Percentiles rank a stretch among this genome's conserved stretches.
phyloP scores from a whole-genome alignment of 2,888 invertebrate genomes.

The Tiliacea aurago region DNA sequence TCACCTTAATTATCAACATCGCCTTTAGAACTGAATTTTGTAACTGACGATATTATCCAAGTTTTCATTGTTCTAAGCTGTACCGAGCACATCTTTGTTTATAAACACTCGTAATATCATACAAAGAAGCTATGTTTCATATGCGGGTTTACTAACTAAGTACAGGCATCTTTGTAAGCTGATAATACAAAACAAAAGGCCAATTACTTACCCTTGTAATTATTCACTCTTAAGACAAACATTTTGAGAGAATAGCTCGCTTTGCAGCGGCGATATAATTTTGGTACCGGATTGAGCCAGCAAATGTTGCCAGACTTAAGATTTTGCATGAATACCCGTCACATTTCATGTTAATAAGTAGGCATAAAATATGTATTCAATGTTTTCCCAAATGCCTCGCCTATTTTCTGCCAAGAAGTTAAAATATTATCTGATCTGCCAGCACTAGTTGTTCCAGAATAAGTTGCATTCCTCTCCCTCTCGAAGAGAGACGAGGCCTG shows the following conservation, averaged over 20 bases:
- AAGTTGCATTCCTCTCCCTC: slow-evolving; percentile 3
- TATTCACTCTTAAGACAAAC: slow-evolving; percentile 61
- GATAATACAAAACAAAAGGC: slow-evolving; percentile 59
- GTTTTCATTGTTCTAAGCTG: slow-evolving; percentile 55
- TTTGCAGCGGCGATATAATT: slow-evolving; percentile 51
- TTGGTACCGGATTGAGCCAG: slow-evolving; percentile 51
- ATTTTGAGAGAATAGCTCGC: slow-evolving; percentile 52
- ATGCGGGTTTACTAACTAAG: slow-evolving; percentile 53
- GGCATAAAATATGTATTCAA: slow-evolving; percentile 54
- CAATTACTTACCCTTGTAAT: slow-evolving; percentile 62
- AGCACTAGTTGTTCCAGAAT: slow-evolving; percentile 15
- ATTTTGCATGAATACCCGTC: slow-evolving; percentile 47
- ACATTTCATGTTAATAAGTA: slow-evolving; percentile 46
- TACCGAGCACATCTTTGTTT: slow-evolving; percentile 54
- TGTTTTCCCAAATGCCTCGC: slow-evolving; percentile 51
- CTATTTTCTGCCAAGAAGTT: slow-evolving; percentile 43
- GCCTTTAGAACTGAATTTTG: too few species aligned
- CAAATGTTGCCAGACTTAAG: slow-evolving; percentile 54
- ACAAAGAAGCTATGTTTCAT: slow-evolving; percentile 56
- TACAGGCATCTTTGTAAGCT: slow-evolving; percentile 51
- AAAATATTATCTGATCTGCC: slow-evolving; percentile 38
- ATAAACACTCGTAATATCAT: slow-evolving; percentile 48
- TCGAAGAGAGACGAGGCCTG: too few species aligned
- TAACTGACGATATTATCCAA: slow-evolving; percentile 45
- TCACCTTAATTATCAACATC: too few species aligned